Percentiles rank a stretch among this genome's conserved stretches.
phyloP scores from a whole-genome alignment of 1,140 invertebrate genomes.

The Drosophila kohkoa region DNA sequence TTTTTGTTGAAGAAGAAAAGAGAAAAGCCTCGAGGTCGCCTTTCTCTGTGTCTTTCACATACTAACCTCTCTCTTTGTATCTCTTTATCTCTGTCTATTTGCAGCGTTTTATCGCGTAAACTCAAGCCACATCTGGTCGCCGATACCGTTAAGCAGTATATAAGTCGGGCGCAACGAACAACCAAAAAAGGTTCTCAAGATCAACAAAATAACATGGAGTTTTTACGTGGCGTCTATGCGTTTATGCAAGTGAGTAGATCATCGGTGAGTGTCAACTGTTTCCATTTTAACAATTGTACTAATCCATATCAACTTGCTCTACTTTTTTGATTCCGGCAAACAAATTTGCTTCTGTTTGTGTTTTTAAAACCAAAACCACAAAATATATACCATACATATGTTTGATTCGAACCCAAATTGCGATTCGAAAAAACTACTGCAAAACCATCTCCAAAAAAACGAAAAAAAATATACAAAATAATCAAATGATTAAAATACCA shows the following conservation, averaged over 20 bases:
- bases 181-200: constrained; percentile 81
- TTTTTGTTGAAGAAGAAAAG: too few relatives aligned
- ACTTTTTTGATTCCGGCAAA: constrained; percentile 71
- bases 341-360: constrained; percentile 66
- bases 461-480: constrained; percentile 49
- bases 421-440: constrained; percentile 44
- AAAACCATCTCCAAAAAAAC: constrained; percentile 31
- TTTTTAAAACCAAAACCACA: constrained; percentile 53
- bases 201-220: constrained; percentile 85
- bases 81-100: constrained; percentile 12
- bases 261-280: constrained; percentile 85
- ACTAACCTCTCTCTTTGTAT: constrained; percentile 1
- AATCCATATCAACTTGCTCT: constrained; percentile 85
- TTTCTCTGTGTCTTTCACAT: background rate
- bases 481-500: constrained; percentile 20
- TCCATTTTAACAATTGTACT: constrained; percentile 83
- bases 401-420: constrained; percentile 53
- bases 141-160: constrained; percentile 84
- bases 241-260: constrained; percentile 86
- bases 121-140: constrained; percentile 84
- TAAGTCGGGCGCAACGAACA: constrained; percentile 84
- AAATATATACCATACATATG: constrained; percentile 67
- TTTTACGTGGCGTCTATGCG: constrained; percentile 85
- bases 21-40: constrained; percentile 34
- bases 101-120: constrained; percentile 79